These are phyloP conservation scores for Pristionchus mayeri DNA, from an alignment of 2,888 invertebrate genomes.

Conservation along the genomic window DNA sequence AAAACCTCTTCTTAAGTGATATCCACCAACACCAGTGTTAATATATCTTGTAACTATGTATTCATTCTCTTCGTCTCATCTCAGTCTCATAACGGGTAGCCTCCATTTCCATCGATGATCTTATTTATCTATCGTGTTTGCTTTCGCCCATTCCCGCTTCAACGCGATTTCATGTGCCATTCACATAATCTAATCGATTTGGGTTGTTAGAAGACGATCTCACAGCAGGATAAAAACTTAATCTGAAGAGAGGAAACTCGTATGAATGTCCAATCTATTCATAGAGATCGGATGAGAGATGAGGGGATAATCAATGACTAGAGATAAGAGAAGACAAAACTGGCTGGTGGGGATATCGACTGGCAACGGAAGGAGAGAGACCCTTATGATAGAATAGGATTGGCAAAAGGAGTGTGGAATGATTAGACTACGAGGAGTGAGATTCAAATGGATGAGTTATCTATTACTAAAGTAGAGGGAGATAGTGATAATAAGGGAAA, in stretches of 20 bases:
- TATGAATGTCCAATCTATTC: background rate
- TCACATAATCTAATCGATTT: constrained; percentile 22
- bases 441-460: background rate
- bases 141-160: constrained; percentile 14
- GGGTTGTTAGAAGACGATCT: background rate
- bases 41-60: constrained; percentile 8
- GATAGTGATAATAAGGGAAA: background rate
- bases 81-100: constrained; percentile 6
- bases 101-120: constrained; percentile 1
- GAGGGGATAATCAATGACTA: constrained; percentile 2
- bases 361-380: background rate
- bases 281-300: constrained; percentile 15
- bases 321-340: background rate
- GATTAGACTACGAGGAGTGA: background rate
- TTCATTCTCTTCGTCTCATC: background rate
- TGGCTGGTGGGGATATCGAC: background rate
- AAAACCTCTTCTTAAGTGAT: constrained; percentile 11
- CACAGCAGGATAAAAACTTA: background rate
- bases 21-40: background rate
- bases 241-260: background rate
- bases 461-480: background rate
- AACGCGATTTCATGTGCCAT: constrained; percentile 13
- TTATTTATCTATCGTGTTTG: background rate
- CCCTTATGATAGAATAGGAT: background rate
- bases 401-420: background rate